Conservation (phyloP, 2,113 vertebrate genomes). For the Paradoxurus hermaphroditus region DNA sequence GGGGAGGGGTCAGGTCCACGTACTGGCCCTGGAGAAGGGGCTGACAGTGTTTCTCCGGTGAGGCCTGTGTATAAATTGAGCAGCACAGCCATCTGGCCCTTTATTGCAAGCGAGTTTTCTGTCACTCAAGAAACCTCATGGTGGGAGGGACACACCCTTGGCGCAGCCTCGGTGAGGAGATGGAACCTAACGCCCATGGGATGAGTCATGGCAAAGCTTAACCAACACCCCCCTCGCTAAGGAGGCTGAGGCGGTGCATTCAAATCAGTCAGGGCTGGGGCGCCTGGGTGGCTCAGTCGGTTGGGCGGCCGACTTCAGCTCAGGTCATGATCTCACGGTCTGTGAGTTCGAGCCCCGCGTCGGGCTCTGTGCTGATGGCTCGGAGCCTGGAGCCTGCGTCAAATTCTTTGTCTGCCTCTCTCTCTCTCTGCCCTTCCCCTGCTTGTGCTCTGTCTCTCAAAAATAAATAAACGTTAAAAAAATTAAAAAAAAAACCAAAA, state of each 20-base stretch:
- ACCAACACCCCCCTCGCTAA: not conserved
- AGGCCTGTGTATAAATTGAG: not conserved
- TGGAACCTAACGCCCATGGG: not conserved
- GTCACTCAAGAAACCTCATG: not conserved
- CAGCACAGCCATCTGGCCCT: not conserved
- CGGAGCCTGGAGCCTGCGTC: no score
- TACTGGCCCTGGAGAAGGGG: not conserved
- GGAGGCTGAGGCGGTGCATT: not conserved
- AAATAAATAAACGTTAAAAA: no score
- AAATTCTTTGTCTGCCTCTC: no score
- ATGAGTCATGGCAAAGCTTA: not conserved
- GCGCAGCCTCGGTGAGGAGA: slow-evolving; percentile 16
- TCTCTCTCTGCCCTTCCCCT: no score
- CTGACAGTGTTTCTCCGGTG: not conserved
- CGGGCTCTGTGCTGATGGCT: no score
- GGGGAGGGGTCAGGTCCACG: not conserved
- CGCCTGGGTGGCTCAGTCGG: no score
- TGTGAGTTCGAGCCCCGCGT: no score
- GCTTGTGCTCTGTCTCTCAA: no score
- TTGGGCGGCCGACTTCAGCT: no score
- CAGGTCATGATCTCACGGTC: no score
- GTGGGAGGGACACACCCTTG: slow-evolving; percentile 53
- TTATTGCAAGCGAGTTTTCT: slow-evolving; percentile 43
- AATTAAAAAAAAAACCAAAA: no score
- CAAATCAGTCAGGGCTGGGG: not conserved